Evolutionary conservation across 2,797 vertebrate species (phyloP).

Genomic region (Toxotes lorentzi): DNA sequence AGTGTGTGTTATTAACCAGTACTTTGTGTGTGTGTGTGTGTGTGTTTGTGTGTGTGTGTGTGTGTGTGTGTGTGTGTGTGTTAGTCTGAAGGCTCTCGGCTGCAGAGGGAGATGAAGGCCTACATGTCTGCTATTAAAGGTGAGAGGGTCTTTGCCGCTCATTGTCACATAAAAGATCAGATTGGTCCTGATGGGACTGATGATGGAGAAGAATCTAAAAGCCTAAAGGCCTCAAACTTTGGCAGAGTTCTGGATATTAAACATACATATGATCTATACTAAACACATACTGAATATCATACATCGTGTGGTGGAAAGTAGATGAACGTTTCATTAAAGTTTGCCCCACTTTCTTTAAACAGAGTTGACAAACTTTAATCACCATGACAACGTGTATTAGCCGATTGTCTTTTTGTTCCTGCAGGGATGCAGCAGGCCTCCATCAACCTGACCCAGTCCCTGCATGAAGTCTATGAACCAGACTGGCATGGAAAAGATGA

Average conservation of each 20-base stretch:
- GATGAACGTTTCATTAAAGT: not conserved
- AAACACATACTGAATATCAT: not conserved
- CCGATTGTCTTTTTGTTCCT: slow-evolving; percentile 14
- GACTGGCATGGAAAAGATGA: slow-evolving; percentile 98
- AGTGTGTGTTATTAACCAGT: not conserved
- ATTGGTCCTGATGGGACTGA: not conserved
- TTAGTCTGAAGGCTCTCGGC: slow-evolving; percentile 93
- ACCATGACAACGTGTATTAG: not conserved
- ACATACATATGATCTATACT: not conserved
- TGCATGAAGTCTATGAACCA: slow-evolving; percentile 97
- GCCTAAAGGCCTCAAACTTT: not conserved
- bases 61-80: slow-evolving; percentile 11
- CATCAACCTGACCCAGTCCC: slow-evolving; percentile 95
- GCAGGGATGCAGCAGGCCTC: slow-evolving; percentile 98
- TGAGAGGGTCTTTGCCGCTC: slow-evolving; percentile 47
- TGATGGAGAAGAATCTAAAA: not conserved
- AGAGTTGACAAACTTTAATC: not conserved
- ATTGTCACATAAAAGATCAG: not conserved
- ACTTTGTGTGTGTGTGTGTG: slow-evolving; percentile 15
- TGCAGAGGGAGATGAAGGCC: slow-evolving; percentile 95
- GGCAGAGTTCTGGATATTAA: not conserved
- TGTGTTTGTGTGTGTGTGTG: slow-evolving; percentile 14
- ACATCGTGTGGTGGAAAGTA: too few species aligned
- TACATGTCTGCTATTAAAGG: slow-evolving; percentile 98
- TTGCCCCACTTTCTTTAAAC: not conserved